Evolutionary conservation across 2,113 vertebrate genomes (phyloP).

Genomic region (Nanorana parkeri): DNA sequence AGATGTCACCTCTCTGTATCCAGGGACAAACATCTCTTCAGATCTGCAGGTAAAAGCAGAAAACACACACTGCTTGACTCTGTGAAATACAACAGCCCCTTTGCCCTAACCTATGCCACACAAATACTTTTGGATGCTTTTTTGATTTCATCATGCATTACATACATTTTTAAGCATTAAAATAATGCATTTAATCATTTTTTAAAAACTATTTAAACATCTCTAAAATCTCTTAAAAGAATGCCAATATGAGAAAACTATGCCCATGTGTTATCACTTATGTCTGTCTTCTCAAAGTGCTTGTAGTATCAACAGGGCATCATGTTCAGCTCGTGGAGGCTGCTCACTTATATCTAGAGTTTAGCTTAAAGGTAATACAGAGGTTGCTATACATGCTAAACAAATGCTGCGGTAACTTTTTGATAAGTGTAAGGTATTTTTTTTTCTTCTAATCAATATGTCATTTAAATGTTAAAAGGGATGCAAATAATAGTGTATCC

Average conservation of each 20-base stretch:
- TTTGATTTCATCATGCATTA: too few relatives aligned
- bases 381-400: neutral
- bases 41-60: too few relatives aligned
- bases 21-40: too few relatives aligned
- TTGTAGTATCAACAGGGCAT: slow-evolving; percentile 3
- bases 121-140: too few relatives aligned
- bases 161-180: too few relatives aligned
- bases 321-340: neutral
- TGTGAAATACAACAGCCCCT: too few relatives aligned
- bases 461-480: neutral
- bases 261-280: slow-evolving; percentile 16
- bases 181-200: too few relatives aligned
- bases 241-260: neutral
- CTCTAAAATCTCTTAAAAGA: neutral
- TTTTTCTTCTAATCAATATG: neutral
- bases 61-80: too few relatives aligned
- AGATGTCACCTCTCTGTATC: too few relatives aligned
- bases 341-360: slow-evolving; percentile 1
- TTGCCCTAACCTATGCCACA: too few relatives aligned
- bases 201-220: too few relatives aligned
- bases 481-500: neutral
- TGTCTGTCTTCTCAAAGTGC: neutral
- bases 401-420: too few relatives aligned
- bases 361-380: neutral
- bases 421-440: neutral